Evolutionary conservation across 2,888 invertebrate species (phyloP).

Genomic region (Drosophila pullipes): DNA sequence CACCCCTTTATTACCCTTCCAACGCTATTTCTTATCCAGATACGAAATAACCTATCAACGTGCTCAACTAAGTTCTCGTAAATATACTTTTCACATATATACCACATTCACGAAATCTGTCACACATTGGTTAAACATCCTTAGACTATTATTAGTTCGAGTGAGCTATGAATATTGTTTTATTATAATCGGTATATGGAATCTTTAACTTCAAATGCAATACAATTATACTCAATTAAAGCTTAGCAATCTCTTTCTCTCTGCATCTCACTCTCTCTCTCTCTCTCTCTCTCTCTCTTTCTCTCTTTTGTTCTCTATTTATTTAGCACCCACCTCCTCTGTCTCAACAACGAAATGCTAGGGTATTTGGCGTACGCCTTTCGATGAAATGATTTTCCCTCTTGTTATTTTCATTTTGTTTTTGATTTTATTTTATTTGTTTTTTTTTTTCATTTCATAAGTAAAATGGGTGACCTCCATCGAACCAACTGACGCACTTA

Average conservation of each 20-base stretch:
- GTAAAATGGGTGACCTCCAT: slow-evolving; percentile 50
- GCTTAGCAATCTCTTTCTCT: background rate
- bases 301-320: background rate
- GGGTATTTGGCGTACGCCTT: slow-evolving; percentile 27
- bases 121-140: background rate
- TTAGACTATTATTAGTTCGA: background rate
- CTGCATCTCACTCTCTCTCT: background rate
- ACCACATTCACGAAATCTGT: background rate
- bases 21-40: slow-evolving; percentile 13
- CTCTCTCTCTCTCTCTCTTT: background rate
- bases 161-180: background rate
- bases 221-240: background rate
- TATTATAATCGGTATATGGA: background rate
- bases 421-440: slow-evolving; percentile 24
- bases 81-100: background rate
- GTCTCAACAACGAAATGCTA: background rate
- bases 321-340: background rate
- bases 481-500: slow-evolving; percentile 71
- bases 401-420: slow-evolving; percentile 32
- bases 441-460: slow-evolving; percentile 65
- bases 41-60: slow-evolving; percentile 19
- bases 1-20: slow-evolving; percentile 2
- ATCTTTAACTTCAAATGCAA: background rate
- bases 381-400: background rate
- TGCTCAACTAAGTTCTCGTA: background rate